phyloP scores from a whole-genome alignment of 2,888 invertebrate genomes.

The Drosophila emarginata region DNA sequence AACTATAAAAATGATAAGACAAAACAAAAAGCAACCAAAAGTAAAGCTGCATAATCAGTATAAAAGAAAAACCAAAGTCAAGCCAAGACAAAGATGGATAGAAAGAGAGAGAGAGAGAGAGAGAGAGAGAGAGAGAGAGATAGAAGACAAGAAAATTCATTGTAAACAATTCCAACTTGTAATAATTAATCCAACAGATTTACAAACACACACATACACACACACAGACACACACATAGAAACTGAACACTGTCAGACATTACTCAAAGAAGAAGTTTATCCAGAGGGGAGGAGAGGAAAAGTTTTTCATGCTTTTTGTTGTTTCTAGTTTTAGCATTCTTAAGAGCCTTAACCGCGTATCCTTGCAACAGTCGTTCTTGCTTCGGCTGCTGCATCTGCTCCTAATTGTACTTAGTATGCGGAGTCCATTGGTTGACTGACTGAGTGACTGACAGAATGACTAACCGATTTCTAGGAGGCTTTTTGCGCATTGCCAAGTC shows the following conservation, averaged over 20 bases:
- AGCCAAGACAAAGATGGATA: slow-evolving; percentile 19
- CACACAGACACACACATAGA: slow-evolving; percentile 53
- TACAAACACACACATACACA: slow-evolving; percentile 59
- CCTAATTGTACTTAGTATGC: slow-evolving; percentile 68
- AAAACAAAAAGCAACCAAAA: slow-evolving; percentile 11
- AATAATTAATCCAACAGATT: slow-evolving; percentile 79
- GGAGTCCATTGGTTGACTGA: slow-evolving; percentile 37
- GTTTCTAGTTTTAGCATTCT: slow-evolving; percentile 12
- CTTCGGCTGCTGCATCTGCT: slow-evolving; percentile 36
- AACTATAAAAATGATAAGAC: slow-evolving; percentile 18
- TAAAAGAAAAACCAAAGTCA: slow-evolving; percentile 31
- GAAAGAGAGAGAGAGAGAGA: slow-evolving; percentile 17
- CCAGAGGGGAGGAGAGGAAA: slow-evolving; percentile 37
- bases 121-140: slow-evolving; percentile 15
- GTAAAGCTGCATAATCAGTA: slow-evolving; percentile 15
- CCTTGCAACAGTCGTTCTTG: slow-evolving; percentile 26
- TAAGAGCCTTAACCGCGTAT: slow-evolving; percentile 36
- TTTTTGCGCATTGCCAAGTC: slow-evolving; percentile 49
- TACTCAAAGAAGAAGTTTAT: slow-evolving; percentile 26
- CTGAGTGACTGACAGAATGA: slow-evolving; percentile 31
- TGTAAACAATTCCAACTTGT: slow-evolving; percentile 73
- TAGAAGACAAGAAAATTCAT: slow-evolving; percentile 50
- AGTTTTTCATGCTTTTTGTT: slow-evolving; percentile 25
- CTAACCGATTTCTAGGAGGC: slow-evolving; percentile 23
- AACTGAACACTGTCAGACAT: slow-evolving; percentile 3